Evolutionary conservation across 2,888 invertebrate genomes (phyloP).

Genomic region (Pristionchus exspectatus): DNA sequence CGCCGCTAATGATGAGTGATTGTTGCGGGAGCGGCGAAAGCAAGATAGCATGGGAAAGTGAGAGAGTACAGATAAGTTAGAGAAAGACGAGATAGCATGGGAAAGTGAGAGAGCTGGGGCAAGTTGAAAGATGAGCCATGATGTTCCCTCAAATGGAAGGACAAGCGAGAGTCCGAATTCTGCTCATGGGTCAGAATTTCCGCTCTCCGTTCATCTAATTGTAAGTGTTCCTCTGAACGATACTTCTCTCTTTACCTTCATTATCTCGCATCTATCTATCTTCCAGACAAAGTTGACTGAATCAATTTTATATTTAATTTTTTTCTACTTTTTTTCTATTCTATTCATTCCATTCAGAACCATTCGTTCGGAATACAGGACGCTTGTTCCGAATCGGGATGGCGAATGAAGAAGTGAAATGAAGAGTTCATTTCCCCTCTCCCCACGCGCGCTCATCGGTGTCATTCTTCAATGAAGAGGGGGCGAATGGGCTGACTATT

Average conservation of each 20-base stretch:
- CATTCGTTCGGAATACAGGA: too few species aligned
- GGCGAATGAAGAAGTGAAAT: too few species aligned
- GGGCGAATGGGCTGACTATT: too few species aligned
- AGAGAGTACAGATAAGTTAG: neutral
- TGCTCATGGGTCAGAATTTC: too few species aligned
- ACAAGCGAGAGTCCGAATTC: neutral
- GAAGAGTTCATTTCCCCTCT: too few species aligned
- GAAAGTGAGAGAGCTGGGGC: conserved; percentile 16
- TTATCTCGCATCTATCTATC: neutral
- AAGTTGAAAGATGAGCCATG: conserved; percentile 35
- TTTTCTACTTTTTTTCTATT: too few species aligned
- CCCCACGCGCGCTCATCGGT: too few species aligned
- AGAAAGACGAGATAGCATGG: conserved; percentile 12
- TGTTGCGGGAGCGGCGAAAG: neutral
- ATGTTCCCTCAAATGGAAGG: neutral
- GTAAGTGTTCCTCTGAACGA: neutral
- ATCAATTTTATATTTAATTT: too few species aligned
- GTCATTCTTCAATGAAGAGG: too few species aligned
- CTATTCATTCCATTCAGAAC: too few species aligned
- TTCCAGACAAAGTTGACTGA: too few species aligned
- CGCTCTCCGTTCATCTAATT: neutral
- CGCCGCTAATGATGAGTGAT: neutral
- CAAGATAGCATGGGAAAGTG: neutral
- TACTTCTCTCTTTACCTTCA: neutral
- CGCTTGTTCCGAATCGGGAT: too few species aligned